Evolutionary conservation across 2,888 invertebrate species (phyloP), one percentile per base, ranked within the genome.

Genomic region (Macroteleia sp.): DNA sequence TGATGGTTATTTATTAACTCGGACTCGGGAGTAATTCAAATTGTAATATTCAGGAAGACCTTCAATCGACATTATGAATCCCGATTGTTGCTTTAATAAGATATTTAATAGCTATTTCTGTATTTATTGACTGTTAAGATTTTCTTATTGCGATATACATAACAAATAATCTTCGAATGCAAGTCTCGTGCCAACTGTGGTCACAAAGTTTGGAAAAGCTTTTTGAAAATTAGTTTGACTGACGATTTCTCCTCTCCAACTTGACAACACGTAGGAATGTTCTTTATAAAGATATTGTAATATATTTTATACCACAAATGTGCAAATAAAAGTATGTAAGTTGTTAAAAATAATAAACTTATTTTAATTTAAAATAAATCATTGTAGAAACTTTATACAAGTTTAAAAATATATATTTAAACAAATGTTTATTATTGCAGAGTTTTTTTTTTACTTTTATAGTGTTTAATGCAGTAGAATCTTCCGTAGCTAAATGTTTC

Each of bases 241-340:
- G 57, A 57, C 32, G 2, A 69, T 22, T 42, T 59, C 57, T 56
- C 48, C 30, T 48, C 20, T 39, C 19, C 32, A n/a, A 46, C 41
- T 69, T 67, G 67, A 67, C 61, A 56, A 46, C 57, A 39, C 25
- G 62, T 54, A 75, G 64, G 36, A 39, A 54, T 69, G 64, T 80
- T 77, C 75, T 74, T 57, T 80, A 64, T 66, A 86, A 85, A 86
- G 75, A 89, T 86, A 89, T 88, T 88, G 88, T 89, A 89, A 89
- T 89, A 89, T 89, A 89, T 89, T 86, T 89, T 89, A 85, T 89
- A 88, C 86, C 81, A 80, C 80, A 82, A 81, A 83, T 57, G 71
- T 61, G 80, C 74, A 85, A 83, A 82, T 80, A 69, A 73, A 76
- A 57, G 44, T 84, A 79, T 80, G 79, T 86, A 76, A 85, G 85